These are phyloP conservation scores for Amiota minor DNA, from an alignment of 2,888 invertebrate genomes.

Conservation along the genomic window DNA sequence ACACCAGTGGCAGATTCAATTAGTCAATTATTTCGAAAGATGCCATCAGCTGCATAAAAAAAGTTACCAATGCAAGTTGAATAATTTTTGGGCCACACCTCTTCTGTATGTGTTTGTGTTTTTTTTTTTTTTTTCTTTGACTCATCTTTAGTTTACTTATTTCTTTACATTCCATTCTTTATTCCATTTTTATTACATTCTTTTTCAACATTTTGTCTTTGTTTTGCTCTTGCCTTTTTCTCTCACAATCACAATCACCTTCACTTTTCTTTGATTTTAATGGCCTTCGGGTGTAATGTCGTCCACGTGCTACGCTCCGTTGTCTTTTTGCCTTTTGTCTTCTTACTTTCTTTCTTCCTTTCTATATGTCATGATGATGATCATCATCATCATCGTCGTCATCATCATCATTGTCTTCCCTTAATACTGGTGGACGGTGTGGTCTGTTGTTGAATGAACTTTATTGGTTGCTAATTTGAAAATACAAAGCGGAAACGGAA, in stretches of 20 bases:
- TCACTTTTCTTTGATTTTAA: not conserved
- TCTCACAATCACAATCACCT: not conserved
- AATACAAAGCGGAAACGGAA: constrained; percentile 40
- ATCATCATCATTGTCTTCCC: not conserved
- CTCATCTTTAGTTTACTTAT: constrained; percentile 4
- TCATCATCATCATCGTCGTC: constrained; percentile 17
- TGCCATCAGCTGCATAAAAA: too few relatives aligned
- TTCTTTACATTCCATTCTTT: not conserved
- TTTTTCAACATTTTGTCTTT: not conserved
- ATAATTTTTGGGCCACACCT: too few relatives aligned
- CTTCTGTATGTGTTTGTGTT: too few relatives aligned
- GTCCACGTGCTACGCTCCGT: constrained; percentile 6
- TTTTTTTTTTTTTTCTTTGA: too few relatives aligned
- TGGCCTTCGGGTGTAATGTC: not conserved
- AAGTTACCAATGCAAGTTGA: too few relatives aligned
- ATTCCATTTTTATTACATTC: constrained; percentile 3
- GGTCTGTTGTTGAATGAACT: constrained; percentile 43
- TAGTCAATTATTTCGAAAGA: too few relatives aligned
- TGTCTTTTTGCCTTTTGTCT: constrained; percentile 26
- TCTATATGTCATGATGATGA: too few relatives aligned
- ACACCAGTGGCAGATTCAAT: too few relatives aligned
- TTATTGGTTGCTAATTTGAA: constrained; percentile 56
- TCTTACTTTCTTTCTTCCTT: constrained; percentile 13
- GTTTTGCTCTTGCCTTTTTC: not conserved
- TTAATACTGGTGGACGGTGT: not conserved